Conservation (phyloP, 2,113 vertebrate genomes). For the Odocoileus hemionus region DNA sequence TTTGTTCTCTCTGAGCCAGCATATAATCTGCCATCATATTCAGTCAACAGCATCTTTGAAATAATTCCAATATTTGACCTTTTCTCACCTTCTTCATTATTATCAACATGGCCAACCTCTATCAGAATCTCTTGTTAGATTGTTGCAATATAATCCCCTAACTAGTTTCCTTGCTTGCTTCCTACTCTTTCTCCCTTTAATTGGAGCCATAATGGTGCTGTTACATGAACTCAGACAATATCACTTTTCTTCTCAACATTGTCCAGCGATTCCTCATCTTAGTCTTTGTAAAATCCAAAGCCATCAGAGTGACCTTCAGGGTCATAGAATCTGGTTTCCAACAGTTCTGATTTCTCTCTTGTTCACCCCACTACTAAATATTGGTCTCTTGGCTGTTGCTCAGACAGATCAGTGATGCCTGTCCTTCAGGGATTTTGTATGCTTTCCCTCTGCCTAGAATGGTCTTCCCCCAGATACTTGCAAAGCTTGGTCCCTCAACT, state of each 20-base stretch:
- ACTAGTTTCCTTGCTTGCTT: neutral
- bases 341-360: neutral
- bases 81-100: neutral
- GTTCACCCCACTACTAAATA: neutral
- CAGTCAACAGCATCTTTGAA: neutral
- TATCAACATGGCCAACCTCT: neutral
- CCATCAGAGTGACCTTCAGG: neutral
- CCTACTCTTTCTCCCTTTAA: neutral
- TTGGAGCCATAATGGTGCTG: neutral
- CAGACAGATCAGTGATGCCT: neutral
- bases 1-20: neutral
- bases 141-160: neutral
- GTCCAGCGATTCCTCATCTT: neutral
- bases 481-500: neutral
- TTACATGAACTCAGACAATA: neutral
- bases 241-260: neutral
- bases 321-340: neutral
- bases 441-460: neutral
- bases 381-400: neutral
- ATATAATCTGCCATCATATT: neutral
- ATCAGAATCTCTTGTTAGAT: neutral
- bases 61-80: neutral
- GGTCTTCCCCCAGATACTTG: neutral
- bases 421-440: neutral
- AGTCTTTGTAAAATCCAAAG: neutral